Base-by-base conservation (phyloP, 2,888 invertebrate species). In the Exocentrus adspersus region DNA sequence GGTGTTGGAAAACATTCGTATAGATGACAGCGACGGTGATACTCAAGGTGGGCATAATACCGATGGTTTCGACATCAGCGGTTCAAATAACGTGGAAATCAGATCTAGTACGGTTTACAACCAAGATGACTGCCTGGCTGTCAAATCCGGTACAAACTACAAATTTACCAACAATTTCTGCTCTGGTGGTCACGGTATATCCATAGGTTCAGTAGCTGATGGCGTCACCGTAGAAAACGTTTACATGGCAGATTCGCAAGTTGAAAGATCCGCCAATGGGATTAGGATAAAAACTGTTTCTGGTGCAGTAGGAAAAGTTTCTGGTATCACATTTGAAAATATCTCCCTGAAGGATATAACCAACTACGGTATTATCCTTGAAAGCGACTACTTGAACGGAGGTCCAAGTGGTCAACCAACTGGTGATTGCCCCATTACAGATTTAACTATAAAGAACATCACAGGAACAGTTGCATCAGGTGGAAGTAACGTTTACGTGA, bases 41-140 rank as follows among this genome's bases (percentile, higher is more conserved):
- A 32, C 32, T 19, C n/a, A 30, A 17, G 32, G 32, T 12, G 72
- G 54, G 6, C 65, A 54, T 54, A 72, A 72, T 32, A 72, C 72
- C 1, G 73, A 73, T 51, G 73, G 70, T 17, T 70, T 73, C 54
- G 72, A 69, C 17, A 58, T 73, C 20, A 51, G 64, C 10, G 62
- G 64, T 10, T 59, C 65, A 4, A 53, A 45, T 0, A 65, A 67
- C 41, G 12, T 73, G 14, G 50, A 60, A 28, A 64, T 73, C n/a
- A 63, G 62, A 57, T 61, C 69, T 45, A 61, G 64, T 12, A 53
- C 61, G 10, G 72, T 73, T 1, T 56, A 64, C 9, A 73, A 73
- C 60, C 73, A 73, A 50, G 73, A 73, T 53, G 73, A 72, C 41
- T 73, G 73, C 57, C 57, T 73, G 4, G 73, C 70, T 9, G 56